Evolutionary conservation across 2,113 vertebrate genomes (phyloP), one percentile per base, ranked within the genome.

Genomic region (Redunca redunca): DNA sequence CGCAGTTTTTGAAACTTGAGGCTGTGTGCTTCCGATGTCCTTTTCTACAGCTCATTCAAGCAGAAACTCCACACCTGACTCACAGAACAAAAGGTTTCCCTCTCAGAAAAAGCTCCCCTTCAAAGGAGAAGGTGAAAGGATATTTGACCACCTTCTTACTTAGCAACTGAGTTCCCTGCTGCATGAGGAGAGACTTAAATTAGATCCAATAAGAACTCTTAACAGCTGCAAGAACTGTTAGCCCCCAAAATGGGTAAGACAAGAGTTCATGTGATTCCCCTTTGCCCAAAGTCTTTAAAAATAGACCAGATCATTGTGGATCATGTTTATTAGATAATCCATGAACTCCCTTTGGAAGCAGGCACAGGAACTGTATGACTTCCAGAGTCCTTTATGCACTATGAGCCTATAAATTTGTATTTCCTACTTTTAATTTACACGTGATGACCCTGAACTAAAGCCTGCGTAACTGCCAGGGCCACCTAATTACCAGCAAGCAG

Each of bases 191-290:
- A 92, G 86, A 92, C 95, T 97, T 92, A 97, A 97, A 97, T 97
- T 97, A 97, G 96, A 84, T 21, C 81, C 40, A 87, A 23, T 8
- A 97, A 97, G 88, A 96, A 88, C 33, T 80, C 88, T 33, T 33
- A 95, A 94, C 97, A 98, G 97, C 96, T 98, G 98, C 97, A 95
- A 60, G 88, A 90, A 88, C 52, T 67, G 78, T 67, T 43, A 43
- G 60, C 36, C 82, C 90, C 84, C 88, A 91, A 83, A 95, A 93
- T 28, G 90, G 84, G 46, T 85, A 97, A 96, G 64, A 78, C 58
- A 94, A 81, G 96, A 93, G 89, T 93, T 97, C 97, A 94, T 4
- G 15, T 78, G 97, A 97, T 94, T 94, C 86, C 78, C 62, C 88
- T 95, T 43, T 95, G 62, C 86, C 88, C 67, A 58, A 64, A 95